A percentile compares a stretch with the other conserved stretches of the same genome.
These are phyloP conservation scores for Palloptera scutellata DNA, from an alignment of 2,888 invertebrate species.

Conservation along the genomic window DNA sequence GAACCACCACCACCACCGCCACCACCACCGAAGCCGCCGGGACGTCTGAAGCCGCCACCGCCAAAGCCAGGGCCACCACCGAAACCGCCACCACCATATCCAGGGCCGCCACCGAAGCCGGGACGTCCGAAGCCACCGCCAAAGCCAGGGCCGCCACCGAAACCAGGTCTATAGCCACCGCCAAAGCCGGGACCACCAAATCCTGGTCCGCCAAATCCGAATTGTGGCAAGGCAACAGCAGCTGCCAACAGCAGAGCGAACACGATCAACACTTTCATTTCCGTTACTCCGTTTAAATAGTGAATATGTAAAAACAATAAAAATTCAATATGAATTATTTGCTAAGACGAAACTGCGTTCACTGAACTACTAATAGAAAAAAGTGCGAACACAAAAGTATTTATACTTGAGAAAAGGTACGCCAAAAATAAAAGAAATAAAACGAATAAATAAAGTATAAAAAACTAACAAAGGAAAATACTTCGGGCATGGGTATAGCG, in stretches of 20 bases:
- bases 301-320: no score
- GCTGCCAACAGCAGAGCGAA: conserved; percentile 49
- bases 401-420: conserved; percentile 28
- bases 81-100: conserved; percentile 28
- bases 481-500: no score
- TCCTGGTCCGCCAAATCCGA: conserved; percentile 29
- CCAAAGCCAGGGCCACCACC: conserved; percentile 24
- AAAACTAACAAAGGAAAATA: not conserved
- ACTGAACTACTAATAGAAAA: conserved; percentile 25
- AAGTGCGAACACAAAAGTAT: conserved; percentile 26
- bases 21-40: conserved; percentile 15
- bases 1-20: conserved; percentile 25
- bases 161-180: conserved; percentile 27
- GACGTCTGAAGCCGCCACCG: conserved; percentile 25
- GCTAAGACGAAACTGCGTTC: conserved; percentile 13
- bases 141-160: conserved; percentile 27
- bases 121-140: conserved; percentile 15
- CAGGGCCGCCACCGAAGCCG: conserved; percentile 28
- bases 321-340: not conserved
- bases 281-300: conserved; percentile 7
- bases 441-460: not conserved
- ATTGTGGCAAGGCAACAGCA: conserved; percentile 49
- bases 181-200: conserved; percentile 20
- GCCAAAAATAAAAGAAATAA: no score
- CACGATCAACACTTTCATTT: conserved; percentile 53